Conservation (phyloP, 2,797 vertebrate species). For the Natrix natrix region DNA sequence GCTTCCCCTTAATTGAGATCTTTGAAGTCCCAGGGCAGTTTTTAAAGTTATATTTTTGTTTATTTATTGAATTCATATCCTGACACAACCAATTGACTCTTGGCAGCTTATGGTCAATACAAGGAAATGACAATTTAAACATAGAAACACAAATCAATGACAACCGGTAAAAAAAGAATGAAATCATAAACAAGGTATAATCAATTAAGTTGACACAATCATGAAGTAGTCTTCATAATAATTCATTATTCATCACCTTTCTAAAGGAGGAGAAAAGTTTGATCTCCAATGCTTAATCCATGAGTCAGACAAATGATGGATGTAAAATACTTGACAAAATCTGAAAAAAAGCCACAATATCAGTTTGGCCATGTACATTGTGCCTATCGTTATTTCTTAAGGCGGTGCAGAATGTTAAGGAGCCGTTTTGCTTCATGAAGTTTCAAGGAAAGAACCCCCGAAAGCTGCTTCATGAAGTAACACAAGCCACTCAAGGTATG, state of each 20-base stretch:
- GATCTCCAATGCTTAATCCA: not conserved
- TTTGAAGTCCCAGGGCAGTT: not conserved
- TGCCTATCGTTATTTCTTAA: conserved; percentile 10
- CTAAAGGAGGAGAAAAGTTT: not conserved
- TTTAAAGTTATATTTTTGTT: not conserved
- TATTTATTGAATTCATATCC: not conserved
- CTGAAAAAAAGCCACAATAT: not conserved
- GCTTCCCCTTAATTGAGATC: not conserved
- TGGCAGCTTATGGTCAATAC: not conserved
- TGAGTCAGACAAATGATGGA: not conserved
- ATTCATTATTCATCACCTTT: not conserved
- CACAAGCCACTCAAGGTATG: not conserved
- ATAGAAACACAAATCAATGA: not conserved
- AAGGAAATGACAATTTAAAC: not conserved
- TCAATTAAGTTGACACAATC: not conserved
- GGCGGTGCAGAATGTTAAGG: not conserved
- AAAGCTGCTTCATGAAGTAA: not conserved
- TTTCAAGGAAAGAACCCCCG: not conserved
- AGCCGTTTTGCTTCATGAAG: not conserved
- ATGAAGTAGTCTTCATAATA: not conserved
- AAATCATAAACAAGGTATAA: not conserved
- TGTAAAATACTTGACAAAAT: not conserved
- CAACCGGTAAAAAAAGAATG: not conserved
- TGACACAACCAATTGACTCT: not conserved
- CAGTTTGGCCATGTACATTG: not conserved